Evolutionary conservation across 2,888 invertebrate genomes (phyloP).

Genomic region (Pediacus dermestoides): DNA sequence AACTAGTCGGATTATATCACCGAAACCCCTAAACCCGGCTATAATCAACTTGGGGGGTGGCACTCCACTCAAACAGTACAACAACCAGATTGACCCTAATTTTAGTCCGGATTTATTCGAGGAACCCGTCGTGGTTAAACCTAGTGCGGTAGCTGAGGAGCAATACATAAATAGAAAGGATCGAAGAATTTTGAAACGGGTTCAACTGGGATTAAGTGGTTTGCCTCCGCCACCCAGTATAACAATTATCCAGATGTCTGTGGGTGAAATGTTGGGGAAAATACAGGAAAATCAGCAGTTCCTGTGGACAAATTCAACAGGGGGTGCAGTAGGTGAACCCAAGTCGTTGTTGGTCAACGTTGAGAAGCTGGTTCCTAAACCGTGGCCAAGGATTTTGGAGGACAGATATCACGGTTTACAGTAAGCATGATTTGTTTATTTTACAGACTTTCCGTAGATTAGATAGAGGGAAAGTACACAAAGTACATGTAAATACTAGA

Average conservation of each 20-base stretch:
- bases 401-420: slow-evolving; percentile 68
- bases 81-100: slow-evolving; percentile 30
- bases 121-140: slow-evolving; percentile 27
- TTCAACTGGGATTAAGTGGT: slow-evolving; percentile 63
- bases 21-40: slow-evolving; percentile 20
- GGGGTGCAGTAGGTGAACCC: slow-evolving; percentile 9
- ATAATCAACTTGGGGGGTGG: slow-evolving; percentile 11
- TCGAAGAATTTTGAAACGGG: slow-evolving; percentile 44
- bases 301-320: slow-evolving; percentile 29
- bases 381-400: slow-evolving; percentile 62
- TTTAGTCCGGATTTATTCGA: slow-evolving; percentile 64
- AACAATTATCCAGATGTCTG: slow-evolving; percentile 64
- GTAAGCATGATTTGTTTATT: slow-evolving; percentile 53
- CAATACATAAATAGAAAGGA: slow-evolving; percentile 43
- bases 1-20: neutral
- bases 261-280: slow-evolving; percentile 60
- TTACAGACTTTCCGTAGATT: neutral
- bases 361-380: slow-evolving; percentile 43
- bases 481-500: too few species aligned
- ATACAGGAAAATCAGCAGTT: slow-evolving; percentile 37
- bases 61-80: slow-evolving; percentile 38
- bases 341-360: slow-evolving; percentile 41
- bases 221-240: slow-evolving; percentile 73
- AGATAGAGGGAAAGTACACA: too few species aligned
- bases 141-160: slow-evolving; percentile 23